Conservation (phyloP, 2,113 vertebrate genomes). For the Acrocephalus arundinaceus region DNA sequence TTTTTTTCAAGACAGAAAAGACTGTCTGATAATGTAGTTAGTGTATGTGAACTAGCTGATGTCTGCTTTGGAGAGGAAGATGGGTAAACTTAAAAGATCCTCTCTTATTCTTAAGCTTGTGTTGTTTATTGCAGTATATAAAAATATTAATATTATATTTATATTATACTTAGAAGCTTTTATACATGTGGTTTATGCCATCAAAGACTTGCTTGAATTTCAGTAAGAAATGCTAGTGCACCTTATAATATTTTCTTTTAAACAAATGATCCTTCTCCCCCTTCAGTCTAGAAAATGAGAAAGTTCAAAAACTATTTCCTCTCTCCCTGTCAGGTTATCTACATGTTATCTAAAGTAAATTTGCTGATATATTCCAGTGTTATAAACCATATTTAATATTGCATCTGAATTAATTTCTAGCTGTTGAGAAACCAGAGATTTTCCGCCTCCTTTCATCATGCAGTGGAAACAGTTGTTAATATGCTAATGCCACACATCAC, state of each 20-base stretch:
- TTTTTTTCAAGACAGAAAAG: background rate
- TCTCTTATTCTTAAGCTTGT: background rate
- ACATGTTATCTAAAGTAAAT: background rate
- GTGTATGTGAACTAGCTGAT: background rate
- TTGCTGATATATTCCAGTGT: background rate
- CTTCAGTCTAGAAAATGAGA: background rate
- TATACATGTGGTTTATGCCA: background rate
- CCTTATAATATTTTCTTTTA: background rate
- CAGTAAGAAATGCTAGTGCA: background rate
- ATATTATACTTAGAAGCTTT: background rate
- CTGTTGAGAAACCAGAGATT: conserved; percentile 95
- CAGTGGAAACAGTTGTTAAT: conserved; percentile 94
- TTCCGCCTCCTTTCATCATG: conserved; percentile 91
- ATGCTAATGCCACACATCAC: conserved; percentile 97
- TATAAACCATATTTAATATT: background rate
- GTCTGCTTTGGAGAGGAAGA: background rate
- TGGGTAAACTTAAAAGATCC: background rate
- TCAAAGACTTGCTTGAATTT: background rate
- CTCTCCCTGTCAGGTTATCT: background rate
- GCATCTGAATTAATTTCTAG: conserved; percentile 67
- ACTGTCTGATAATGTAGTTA: background rate
- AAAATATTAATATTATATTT: background rate
- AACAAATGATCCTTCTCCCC: background rate
- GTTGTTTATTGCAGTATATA: background rate
- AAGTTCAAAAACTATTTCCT: background rate